A percentile compares a stretch with the other conserved stretches of the same genome.
phyloP scores from a whole-genome alignment of 2,888 invertebrate genomes.

The Drosophila koepferae region DNA sequence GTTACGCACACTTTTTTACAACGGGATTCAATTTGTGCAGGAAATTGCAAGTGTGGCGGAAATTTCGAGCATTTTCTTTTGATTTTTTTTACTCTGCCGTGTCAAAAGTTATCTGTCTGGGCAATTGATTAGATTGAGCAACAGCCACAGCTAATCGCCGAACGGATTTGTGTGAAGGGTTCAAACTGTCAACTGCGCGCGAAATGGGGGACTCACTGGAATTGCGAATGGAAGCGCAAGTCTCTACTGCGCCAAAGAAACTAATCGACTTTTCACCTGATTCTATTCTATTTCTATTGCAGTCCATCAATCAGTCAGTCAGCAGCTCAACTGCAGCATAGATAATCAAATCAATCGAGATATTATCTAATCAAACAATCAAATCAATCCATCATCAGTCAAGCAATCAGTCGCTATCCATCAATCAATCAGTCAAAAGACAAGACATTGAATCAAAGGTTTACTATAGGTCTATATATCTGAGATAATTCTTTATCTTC shows the following conservation, averaged over 20 bases:
- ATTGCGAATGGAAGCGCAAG: not conserved
- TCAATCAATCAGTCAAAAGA: not conserved
- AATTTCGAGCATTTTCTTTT: slow-evolving; percentile 1
- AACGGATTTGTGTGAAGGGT: slow-evolving; percentile 12
- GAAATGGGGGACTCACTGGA: slow-evolving; percentile 39
- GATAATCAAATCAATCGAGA: not conserved
- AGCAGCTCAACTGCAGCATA: not conserved
- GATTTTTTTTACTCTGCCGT: not conserved
- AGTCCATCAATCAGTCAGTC: not conserved
- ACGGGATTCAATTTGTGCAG: slow-evolving; percentile 24
- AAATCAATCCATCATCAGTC: not conserved
- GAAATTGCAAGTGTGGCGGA: slow-evolving; percentile 27
- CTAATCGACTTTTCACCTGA: not conserved
- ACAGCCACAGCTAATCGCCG: slow-evolving; percentile 22
- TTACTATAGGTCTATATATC: not conserved
- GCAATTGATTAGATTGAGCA: slow-evolving; percentile 29
- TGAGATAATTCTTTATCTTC: too few relatives aligned
- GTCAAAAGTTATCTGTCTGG: slow-evolving; percentile 9
- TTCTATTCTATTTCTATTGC: not conserved
- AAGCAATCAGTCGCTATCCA: not conserved
- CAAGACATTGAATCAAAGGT: not conserved
- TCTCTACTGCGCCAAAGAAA: not conserved
- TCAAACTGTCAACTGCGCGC: not conserved
- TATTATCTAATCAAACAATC: not conserved
- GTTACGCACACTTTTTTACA: slow-evolving; percentile 27